A percentile compares a stretch with the other conserved stretches of the same genome.
phyloP scores from a whole-genome alignment of 2,113 vertebrate genomes.

The Sinocyclocheilus rhinocerous region DNA sequence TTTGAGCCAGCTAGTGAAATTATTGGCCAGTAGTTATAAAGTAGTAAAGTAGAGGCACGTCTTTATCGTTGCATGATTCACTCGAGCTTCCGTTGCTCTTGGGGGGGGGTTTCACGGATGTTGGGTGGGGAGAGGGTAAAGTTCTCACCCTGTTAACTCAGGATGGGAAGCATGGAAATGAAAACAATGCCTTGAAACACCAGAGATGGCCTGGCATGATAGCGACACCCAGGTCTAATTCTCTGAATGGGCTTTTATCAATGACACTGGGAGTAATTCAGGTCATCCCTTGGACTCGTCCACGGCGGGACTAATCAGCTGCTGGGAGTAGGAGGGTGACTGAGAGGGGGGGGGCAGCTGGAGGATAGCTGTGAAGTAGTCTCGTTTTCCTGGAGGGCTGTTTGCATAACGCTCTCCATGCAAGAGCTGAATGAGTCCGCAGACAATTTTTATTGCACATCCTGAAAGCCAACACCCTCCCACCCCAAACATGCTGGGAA shows the following conservation, averaged over 20 bases:
- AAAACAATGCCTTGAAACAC: constrained; percentile 48
- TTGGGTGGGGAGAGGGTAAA: constrained; percentile 28
- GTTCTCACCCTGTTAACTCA: constrained; percentile 37
- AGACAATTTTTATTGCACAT: constrained; percentile 10
- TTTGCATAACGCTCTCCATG: constrained; percentile 39
- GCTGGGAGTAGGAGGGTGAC: not conserved
- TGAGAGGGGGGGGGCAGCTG: not conserved
- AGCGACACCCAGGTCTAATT: constrained; percentile 1
- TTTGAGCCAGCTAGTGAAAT: not conserved
- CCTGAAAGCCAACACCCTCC: constrained; percentile 40
- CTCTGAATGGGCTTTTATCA: constrained; percentile 37
- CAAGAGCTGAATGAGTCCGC: constrained; percentile 9
- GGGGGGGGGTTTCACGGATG: not conserved
- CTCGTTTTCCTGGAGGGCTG: constrained; percentile 33
- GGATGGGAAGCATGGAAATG: constrained; percentile 47
- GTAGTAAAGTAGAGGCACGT: not conserved
- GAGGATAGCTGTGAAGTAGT: constrained; percentile 27
- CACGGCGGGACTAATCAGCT: not conserved
- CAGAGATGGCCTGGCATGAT: constrained; percentile 37
- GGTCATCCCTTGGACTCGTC: not conserved
- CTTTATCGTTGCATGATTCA: not conserved
- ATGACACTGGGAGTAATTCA: constrained; percentile 24
- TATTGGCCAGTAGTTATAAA: not conserved
- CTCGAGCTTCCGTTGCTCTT: constrained; percentile 3
- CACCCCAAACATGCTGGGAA: constrained; percentile 50